Evolutionary conservation across 2,113 vertebrate genomes (phyloP), one percentile per base, ranked within the genome.

Genomic region (Podarcis raffonei): DNA sequence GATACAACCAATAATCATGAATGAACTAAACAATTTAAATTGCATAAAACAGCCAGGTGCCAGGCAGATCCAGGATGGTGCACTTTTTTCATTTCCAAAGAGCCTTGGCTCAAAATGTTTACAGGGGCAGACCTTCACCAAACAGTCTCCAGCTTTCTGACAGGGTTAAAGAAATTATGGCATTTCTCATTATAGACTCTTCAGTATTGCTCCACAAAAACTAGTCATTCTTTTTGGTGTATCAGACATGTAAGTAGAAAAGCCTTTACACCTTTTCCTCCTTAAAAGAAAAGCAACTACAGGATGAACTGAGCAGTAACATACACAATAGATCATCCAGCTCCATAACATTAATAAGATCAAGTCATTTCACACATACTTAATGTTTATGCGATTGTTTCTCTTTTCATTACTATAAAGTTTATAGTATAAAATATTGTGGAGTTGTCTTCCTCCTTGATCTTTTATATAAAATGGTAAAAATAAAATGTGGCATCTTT

Each of bases 131-230:
- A 76, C 5, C 27, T 76, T 76, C 3, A 72, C 39, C 37, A 66
- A 53, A 66, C 42, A 27, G 2, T 76, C 53, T 66, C 22, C 53
- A 3, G 11, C 4, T 53, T 85, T 30, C 20, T 30, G 48, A 86
- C 57, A 39, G 22, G 39, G 25, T 82, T 82, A 81, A 37, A 65
- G 81, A 86, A 81, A 81, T 89, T 30, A 81, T 39, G 53, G 22
- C 20, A 42, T 65, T 81, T 81, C 9, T 37, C 69, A 53, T 53
- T 53, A 11, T 53, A 53, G 48, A 53, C 48, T 53, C 85, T 90
- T 91, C 71, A 93, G 84, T 69, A 83, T 35, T 87, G n/a, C 42
- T 90, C 94, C 91, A 93, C 95, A 74, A 94, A 89, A 90, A n/a
- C 93, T 91, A 32, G 23, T 68, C 11, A 32, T 87, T 83, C 91